phyloP scores from a whole-genome alignment of 2,113 vertebrate species.

The Tapirus terrestris region DNA sequence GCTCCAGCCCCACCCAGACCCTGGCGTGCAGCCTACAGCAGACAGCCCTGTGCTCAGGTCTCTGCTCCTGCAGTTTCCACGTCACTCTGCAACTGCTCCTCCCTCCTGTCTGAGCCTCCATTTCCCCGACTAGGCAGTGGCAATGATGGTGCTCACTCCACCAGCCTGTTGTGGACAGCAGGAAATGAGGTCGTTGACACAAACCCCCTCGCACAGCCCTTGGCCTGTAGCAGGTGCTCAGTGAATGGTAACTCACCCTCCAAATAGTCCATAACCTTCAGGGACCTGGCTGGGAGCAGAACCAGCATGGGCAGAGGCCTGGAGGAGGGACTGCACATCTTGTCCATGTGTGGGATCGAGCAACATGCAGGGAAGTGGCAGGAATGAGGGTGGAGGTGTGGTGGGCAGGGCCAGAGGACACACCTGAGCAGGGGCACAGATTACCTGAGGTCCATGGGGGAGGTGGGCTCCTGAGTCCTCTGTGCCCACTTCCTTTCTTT shows the following conservation, averaged over 20 bases:
- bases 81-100: fast-evolving
- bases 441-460: fast-evolving
- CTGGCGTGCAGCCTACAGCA: neutral
- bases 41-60: neutral
- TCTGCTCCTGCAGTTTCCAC: fast-evolving
- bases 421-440: neutral
- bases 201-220: neutral
- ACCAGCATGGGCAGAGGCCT: fast-evolving
- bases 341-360: fast-evolving
- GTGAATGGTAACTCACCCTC: neutral
- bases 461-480: neutral
- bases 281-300: neutral
- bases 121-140: neutral
- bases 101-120: neutral
- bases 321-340: fast-evolving
- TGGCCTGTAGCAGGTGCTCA: neutral
- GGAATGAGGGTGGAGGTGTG: neutral
- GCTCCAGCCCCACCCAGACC: neutral
- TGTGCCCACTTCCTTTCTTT: neutral
- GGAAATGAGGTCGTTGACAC: fast-evolving
- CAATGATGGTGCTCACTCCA: fast-evolving
- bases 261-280: neutral
- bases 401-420: fast-evolving
- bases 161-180: neutral
- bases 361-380: fast-evolving